phyloP scores from a whole-genome alignment of 1,140 invertebrate species.

The Ips nitidus region DNA sequence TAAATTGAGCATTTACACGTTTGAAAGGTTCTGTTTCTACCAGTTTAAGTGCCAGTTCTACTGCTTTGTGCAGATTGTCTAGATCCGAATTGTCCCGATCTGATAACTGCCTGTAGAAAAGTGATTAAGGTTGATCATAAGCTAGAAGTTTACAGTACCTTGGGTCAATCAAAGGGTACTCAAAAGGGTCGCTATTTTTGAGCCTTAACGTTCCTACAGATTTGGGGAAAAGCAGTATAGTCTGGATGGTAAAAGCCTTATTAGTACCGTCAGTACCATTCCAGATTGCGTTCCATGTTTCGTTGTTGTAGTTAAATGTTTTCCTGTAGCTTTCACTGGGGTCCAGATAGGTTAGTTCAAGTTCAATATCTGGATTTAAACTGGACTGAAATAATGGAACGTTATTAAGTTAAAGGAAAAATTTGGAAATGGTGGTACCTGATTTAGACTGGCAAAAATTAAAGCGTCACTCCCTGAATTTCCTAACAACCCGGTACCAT shows the following conservation, averaged over 20 bases:
- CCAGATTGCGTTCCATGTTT: constrained; percentile 39
- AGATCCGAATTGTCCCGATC: constrained; percentile 54
- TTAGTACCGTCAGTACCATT: constrained; percentile 13
- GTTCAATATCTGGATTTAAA: constrained; percentile 36
- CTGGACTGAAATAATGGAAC: constrained; percentile 21
- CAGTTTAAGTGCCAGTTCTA: constrained; percentile 36
- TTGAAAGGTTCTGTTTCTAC: constrained; percentile 39
- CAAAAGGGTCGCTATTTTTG: constrained; percentile 66
- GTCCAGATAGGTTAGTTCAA: constrained; percentile 31
- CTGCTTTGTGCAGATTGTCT: constrained; percentile 38
- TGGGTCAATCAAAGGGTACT: constrained; percentile 76
- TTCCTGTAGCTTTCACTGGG: constrained; percentile 30
- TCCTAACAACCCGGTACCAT: constrained; percentile 20
- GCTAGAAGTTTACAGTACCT: constrained; percentile 44
- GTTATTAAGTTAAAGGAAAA: constrained; percentile 1
- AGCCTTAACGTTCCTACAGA: constrained; percentile 71
- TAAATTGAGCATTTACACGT: constrained; percentile 35
- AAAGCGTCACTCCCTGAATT: constrained; percentile 24
- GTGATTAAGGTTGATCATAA: not conserved
- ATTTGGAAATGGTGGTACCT: not conserved
- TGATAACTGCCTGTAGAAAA: constrained; percentile 48
- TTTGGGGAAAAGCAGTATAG: constrained; percentile 63
- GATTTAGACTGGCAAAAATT: not conserved
- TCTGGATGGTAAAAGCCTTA: constrained; percentile 23
- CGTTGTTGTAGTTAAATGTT: constrained; percentile 30